Percentiles rank a stretch among this genome's conserved stretches.
These are phyloP conservation scores for Acrobasis suavella DNA, from an alignment of 2,888 invertebrate genomes.

Conservation along the genomic window DNA sequence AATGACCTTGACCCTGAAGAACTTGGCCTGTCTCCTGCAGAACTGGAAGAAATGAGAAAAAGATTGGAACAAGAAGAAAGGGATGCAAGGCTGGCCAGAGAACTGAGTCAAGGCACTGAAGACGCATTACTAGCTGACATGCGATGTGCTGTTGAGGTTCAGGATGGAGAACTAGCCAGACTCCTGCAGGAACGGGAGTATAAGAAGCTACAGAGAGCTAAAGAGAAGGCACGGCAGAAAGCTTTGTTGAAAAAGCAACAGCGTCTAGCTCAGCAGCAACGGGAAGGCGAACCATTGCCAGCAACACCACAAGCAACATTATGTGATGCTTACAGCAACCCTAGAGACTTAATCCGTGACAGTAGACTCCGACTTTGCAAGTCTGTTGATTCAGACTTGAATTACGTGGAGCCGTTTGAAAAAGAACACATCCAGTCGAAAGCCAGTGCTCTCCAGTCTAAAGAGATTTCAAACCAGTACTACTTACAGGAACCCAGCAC, in stretches of 20 bases:
- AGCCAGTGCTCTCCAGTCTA: slow-evolving; percentile 71
- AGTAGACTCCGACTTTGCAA: slow-evolving; percentile 69
- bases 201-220: slow-evolving; percentile 73
- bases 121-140: slow-evolving; percentile 70
- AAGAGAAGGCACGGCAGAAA: slow-evolving; percentile 74
- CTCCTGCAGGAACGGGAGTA: slow-evolving; percentile 74
- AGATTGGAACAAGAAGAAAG: slow-evolving; percentile 72
- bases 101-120: slow-evolving; percentile 63
- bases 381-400: slow-evolving; percentile 75
- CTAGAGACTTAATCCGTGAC: slow-evolving; percentile 68
- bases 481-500: slow-evolving; percentile 58
- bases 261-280: slow-evolving; percentile 52
- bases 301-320: slow-evolving; percentile 54
- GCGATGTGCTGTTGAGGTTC: slow-evolving; percentile 77
- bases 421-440: slow-evolving; percentile 76
- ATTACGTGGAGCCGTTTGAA: slow-evolving; percentile 78
- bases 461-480: slow-evolving; percentile 69
- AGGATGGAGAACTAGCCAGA: slow-evolving; percentile 71
- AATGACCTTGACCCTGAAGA: slow-evolving; percentile 61
- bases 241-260: slow-evolving; percentile 75
- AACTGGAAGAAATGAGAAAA: slow-evolving; percentile 66
- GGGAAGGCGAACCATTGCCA: slow-evolving; percentile 32
- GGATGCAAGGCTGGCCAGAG: slow-evolving; percentile 68
- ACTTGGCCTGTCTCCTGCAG: slow-evolving; percentile 64
- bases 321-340: slow-evolving; percentile 77